These are phyloP conservation scores for Cantharis nigra DNA, from an alignment of 2,888 invertebrate genomes.

Conservation along the genomic window DNA sequence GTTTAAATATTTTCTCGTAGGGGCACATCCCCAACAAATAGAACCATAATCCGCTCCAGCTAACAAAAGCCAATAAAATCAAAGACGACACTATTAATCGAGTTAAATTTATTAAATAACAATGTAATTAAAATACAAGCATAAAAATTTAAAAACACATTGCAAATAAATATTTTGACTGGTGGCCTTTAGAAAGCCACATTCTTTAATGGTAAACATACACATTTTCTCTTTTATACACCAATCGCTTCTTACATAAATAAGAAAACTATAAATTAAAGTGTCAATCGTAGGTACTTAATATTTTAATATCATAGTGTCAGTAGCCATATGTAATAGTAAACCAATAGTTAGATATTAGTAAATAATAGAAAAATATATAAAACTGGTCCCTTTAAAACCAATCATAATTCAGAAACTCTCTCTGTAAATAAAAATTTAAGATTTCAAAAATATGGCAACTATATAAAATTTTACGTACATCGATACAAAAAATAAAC, in stretches of 20 bases:
- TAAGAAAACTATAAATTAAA: constrained; percentile 17
- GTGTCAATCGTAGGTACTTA: constrained; percentile 9
- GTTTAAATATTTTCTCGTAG: no score
- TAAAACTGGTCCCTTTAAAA: constrained; percentile 52
- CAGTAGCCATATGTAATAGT: constrained; percentile 24
- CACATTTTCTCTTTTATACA: constrained; percentile 21
- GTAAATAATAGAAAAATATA: constrained; percentile 40
- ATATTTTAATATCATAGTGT: constrained; percentile 28
- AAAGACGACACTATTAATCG: constrained; percentile 45
- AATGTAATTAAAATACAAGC: constrained; percentile 55
- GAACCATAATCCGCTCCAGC: no score
- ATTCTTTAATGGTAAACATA: constrained; percentile 48
- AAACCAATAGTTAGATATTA: constrained; percentile 20
- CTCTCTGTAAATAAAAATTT: constrained; percentile 36
- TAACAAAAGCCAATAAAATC: no score
- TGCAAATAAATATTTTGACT: constrained; percentile 45
- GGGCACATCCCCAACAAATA: no score
- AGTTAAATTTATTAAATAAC: constrained; percentile 57
- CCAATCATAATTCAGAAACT: constrained; percentile 43
- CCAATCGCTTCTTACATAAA: constrained; percentile 39
- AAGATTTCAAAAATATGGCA: constrained; percentile 35
- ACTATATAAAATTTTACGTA: constrained; percentile 37
- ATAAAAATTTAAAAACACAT: constrained; percentile 44
- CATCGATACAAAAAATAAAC: constrained; percentile 23
- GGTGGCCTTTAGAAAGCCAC: constrained; percentile 42